Evolutionary conservation across 2,888 invertebrate genomes (phyloP).

Genomic region (Lingula anatina): DNA sequence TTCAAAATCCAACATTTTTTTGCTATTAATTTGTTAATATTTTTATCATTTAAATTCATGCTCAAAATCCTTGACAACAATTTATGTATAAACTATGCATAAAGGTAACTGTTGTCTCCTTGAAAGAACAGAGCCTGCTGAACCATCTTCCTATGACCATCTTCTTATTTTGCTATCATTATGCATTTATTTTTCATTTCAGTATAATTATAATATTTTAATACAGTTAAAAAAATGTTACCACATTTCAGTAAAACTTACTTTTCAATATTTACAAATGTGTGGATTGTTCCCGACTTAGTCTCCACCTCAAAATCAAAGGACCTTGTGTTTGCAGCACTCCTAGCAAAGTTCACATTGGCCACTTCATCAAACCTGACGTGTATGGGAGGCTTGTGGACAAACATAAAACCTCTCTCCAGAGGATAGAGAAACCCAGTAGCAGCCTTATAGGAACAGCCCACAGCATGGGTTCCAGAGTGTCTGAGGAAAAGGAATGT

Average conservation of each 20-base stretch:
- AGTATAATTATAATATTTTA: background rate
- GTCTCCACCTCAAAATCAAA: constrained; percentile 66
- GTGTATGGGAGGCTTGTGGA: constrained; percentile 97
- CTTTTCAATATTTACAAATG: constrained; percentile 97
- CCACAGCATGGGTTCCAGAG: constrained; percentile 81
- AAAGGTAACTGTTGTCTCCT: too few species aligned
- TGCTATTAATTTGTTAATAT: too few species aligned
- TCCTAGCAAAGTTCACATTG: constrained; percentile 90
- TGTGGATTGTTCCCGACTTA: constrained; percentile 80
- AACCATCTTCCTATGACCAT: too few species aligned
- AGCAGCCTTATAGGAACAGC: constrained; percentile 96
- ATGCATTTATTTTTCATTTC: too few species aligned
- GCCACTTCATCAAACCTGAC: constrained; percentile 95
- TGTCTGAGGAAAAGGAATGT: too few species aligned
- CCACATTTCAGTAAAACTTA: constrained; percentile 26
- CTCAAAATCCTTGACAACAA: too few species aligned
- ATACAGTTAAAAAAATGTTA: background rate
- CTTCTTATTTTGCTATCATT: too few species aligned
- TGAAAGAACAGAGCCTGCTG: too few species aligned
- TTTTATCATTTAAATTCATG: too few species aligned
- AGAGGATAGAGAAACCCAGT: constrained; percentile 95
- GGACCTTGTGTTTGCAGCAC: constrained; percentile 68
- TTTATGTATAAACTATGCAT: too few species aligned
- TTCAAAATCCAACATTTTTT: too few species aligned
- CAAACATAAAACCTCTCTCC: constrained; percentile 96